Base-by-base conservation (phyloP, 2,797 vertebrate species). In the Phyllotis vaccarum region DNA sequence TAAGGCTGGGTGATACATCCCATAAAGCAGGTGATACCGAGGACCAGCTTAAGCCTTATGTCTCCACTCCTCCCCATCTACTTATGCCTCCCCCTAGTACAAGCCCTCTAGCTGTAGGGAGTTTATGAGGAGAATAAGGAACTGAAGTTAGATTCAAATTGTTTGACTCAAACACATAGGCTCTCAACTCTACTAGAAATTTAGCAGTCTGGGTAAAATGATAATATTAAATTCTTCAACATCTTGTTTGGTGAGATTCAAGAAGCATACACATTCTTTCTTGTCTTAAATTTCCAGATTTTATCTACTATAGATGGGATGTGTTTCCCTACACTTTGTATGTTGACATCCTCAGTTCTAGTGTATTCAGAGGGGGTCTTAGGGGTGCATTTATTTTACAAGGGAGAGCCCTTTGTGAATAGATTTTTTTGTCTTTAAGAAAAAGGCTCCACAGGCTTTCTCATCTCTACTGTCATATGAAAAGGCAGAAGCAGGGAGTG, bases 161-260 rank as follows among this genome's bases (percentile, higher is more conserved):
- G 4, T 87, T 56, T 68, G 34, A 68, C 12, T n/a, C n/a, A n/a
- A 46, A 10, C n/a, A n/a, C 19, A 82, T 43, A 22, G 31, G 56
- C n/a, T 92, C 85, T 89, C 9, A 72, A 60, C 10, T 2, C 11
- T 10, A 86, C 66, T 60, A 79, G 34, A 96, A 88, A 76, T 92
- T 40, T 81, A 86, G 5, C 22, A 60, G 60, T 37, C 58, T 17
- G 10, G 91, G 56, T 13, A 85, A 79, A 95, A 49, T 60, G 49
- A 76, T 78, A 85, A 54, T 60, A 88, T 13, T 75, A 78, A 83
- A 68, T 95, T 93, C 29, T 54, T 86, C 10, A 93, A 64, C 34
- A 88, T 79, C 54, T 82, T 91, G 66, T 49, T 86, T 74, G 46
- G 72, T 79, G 29, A 95, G 56, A 60, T 43, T 92, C 24, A 92